These are phyloP conservation scores for Prolemur simus DNA, from an alignment of 2,113 vertebrate species.

Conservation along the genomic window DNA sequence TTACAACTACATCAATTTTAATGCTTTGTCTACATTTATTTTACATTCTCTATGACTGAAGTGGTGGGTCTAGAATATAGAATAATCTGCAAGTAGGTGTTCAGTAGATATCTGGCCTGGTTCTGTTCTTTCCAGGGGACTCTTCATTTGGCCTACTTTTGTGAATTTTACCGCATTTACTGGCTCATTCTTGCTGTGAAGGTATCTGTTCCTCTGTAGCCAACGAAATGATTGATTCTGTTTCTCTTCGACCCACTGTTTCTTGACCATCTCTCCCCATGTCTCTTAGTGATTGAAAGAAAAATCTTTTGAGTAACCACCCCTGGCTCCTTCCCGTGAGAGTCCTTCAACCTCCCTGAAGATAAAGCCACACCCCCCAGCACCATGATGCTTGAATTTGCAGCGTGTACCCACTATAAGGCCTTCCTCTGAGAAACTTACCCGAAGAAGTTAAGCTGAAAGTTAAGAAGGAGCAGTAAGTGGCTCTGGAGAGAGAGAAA, in stretches of 20 bases:
- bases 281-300: background rate
- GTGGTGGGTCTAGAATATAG: background rate
- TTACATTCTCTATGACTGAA: background rate
- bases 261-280: background rate
- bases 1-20: background rate
- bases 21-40: constrained; percentile 40
- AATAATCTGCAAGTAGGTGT: background rate
- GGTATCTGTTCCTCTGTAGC: background rate
- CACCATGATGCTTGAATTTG: background rate
- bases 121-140: background rate
- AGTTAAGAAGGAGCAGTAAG: background rate
- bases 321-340: background rate
- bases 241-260: background rate
- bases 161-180: background rate
- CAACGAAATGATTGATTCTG: background rate
- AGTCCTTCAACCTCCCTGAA: background rate
- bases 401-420: background rate
- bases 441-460: background rate
- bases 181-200: background rate
- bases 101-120: background rate
- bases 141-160: background rate
- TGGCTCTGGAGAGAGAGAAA: background rate
- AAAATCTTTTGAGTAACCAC: background rate
- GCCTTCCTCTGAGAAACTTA: background rate
- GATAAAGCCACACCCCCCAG: background rate